phyloP scores from a whole-genome alignment of 1,140 invertebrate genomes.

The Danaus plexippus region DNA sequence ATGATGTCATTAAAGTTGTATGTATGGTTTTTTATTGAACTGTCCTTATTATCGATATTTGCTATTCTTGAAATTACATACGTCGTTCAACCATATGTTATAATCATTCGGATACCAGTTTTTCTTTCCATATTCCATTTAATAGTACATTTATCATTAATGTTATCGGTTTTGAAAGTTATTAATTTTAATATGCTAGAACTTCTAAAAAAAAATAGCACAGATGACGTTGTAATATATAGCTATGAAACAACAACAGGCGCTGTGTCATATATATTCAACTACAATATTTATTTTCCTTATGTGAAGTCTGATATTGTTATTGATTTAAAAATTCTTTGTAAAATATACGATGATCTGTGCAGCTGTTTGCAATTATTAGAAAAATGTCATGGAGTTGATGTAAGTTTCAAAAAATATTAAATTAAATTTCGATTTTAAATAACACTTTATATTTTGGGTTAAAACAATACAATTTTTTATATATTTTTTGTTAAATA shows the following conservation, averaged over 20 bases:
- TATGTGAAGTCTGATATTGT: slow-evolving; percentile 14
- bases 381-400: slow-evolving; percentile 39
- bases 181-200: slow-evolving; percentile 33
- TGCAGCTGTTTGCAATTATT: slow-evolving; percentile 33
- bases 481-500: too few species aligned
- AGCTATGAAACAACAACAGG: slow-evolving; percentile 10
- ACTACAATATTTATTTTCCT: slow-evolving; percentile 31
- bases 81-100: slow-evolving; percentile 26
- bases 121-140: slow-evolving; percentile 39
- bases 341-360: slow-evolving; percentile 44
- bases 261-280: slow-evolving; percentile 24
- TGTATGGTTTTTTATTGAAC: slow-evolving; percentile 26
- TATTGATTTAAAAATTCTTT: slow-evolving; percentile 34
- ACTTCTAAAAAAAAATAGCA: slow-evolving; percentile 13
- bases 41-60: slow-evolving; percentile 19
- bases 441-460: too few species aligned
- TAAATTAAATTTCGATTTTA: background rate
- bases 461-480: too few species aligned
- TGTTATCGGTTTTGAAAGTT: slow-evolving; percentile 36
- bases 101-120: slow-evolving; percentile 38
- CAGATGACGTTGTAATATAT: slow-evolving; percentile 6
- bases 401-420: slow-evolving; percentile 27
- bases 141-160: slow-evolving; percentile 36
- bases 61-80: slow-evolving; percentile 35
- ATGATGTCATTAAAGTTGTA: slow-evolving; percentile 34